Evolutionary conservation across 2,888 invertebrate species (phyloP).

Genomic region (Tupiocoris notatus): DNA sequence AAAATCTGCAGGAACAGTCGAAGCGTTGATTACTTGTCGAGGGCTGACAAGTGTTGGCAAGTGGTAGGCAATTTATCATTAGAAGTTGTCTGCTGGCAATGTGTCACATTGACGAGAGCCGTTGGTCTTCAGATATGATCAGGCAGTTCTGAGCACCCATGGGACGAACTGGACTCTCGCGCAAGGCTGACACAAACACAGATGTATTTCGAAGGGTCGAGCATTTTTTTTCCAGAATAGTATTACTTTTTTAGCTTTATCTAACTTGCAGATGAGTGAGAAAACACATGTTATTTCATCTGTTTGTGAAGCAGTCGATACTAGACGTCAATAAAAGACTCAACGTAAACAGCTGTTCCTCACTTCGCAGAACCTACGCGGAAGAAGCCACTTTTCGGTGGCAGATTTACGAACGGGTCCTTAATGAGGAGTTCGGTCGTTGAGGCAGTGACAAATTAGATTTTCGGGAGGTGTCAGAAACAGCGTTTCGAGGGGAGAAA

Average conservation of each 20-base stretch:
- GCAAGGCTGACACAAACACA: background rate
- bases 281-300: background rate
- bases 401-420: constrained; percentile 25
- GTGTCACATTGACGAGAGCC: background rate
- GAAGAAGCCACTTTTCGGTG: constrained; percentile 5
- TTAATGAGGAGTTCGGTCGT: constrained; percentile 20
- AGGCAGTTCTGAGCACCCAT: background rate
- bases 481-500: background rate
- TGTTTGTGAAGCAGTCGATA: background rate
- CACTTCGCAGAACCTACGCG: background rate
- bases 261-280: background rate
- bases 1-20: no score
- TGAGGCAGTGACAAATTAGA: constrained; percentile 1
- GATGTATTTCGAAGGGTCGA: background rate
- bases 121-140: background rate
- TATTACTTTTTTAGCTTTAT: background rate
- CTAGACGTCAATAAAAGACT: background rate
- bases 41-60: background rate
- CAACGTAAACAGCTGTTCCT: background rate
- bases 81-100: background rate
- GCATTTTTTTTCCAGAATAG: background rate
- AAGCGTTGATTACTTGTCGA: no score
- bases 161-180: background rate
- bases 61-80: background rate
- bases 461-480: constrained; percentile 2